Conservation (phyloP, 2,113 vertebrate species). For the Rhinopomastus cyanomelas region DNA sequence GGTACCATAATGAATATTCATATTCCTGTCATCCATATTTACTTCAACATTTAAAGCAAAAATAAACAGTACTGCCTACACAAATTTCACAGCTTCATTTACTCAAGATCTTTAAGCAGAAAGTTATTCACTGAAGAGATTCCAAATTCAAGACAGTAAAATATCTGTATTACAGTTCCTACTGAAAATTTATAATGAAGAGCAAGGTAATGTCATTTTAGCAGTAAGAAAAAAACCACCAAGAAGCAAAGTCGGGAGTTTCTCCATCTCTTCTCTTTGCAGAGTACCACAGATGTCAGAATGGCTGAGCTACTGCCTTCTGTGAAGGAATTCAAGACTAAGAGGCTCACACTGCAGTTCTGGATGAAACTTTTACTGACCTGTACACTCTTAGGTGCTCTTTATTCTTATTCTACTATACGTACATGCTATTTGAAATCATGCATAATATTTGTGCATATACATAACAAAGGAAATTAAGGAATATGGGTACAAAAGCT, state of each 20-base stretch:
- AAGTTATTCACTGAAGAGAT: conserved; percentile 14
- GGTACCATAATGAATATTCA: conserved; percentile 18
- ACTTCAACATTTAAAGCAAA: not conserved
- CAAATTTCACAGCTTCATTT: conserved; percentile 21
- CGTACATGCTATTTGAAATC: not conserved
- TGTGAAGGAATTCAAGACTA: not conserved
- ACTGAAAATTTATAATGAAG: not conserved
- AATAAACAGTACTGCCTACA: conserved; percentile 17
- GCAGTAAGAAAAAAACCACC: not conserved
- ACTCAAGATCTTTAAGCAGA: not conserved
- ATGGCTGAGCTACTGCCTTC: not conserved
- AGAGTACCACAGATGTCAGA: not conserved
- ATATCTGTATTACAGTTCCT: not conserved
- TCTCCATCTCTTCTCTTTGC: not conserved
- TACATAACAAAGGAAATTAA: not conserved
- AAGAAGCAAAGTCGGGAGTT: not conserved
- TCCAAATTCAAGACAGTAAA: not conserved
- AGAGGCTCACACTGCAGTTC: not conserved
- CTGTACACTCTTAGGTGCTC: not conserved
- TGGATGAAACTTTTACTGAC: not conserved
- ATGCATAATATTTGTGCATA: not conserved
- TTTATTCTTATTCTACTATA: not conserved
- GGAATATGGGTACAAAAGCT: not conserved
- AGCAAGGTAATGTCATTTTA: not conserved
- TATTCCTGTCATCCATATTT: not conserved